phyloP scores from a whole-genome alignment of 2,888 invertebrate genomes.

The Polia nebulosa region DNA sequence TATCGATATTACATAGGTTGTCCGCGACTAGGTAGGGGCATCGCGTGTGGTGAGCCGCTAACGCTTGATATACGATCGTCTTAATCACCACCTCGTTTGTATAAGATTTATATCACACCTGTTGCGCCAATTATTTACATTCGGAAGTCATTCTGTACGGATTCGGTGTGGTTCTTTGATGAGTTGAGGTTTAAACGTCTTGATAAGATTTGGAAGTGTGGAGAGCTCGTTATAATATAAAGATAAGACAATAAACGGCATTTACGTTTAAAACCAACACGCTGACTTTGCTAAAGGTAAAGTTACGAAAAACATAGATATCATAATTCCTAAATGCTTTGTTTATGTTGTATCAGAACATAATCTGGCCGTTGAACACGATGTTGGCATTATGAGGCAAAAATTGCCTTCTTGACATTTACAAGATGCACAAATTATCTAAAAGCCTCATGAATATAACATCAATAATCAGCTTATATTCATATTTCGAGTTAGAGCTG shows the following conservation, averaged over 20 bases:
- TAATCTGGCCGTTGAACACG: constrained; percentile 56
- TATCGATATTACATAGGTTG: constrained; percentile 70
- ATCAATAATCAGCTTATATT: constrained; percentile 75
- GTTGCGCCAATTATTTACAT: constrained; percentile 89
- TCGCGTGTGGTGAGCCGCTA: constrained; percentile 81
- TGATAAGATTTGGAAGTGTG: constrained; percentile 24
- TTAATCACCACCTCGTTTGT: constrained; percentile 87
- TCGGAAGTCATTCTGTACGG: constrained; percentile 82
- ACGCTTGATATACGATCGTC: constrained; percentile 85
- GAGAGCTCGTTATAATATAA: not conserved
- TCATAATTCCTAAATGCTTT: constrained; percentile 39
- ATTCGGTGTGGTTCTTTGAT: constrained; percentile 56
- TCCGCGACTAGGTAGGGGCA: constrained; percentile 76
- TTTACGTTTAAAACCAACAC: not conserved
- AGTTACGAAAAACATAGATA: constrained; percentile 12
- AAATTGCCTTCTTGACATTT: constrained; percentile 69
- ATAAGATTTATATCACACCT: constrained; percentile 87
- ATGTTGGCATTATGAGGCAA: constrained; percentile 66
- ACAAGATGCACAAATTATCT: constrained; percentile 68
- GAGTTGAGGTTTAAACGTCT: constrained; percentile 22
- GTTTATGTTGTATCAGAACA: constrained; percentile 59
- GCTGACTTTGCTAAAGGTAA: not conserved
- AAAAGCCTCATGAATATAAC: constrained; percentile 71
- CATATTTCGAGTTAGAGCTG: constrained; percentile 67
- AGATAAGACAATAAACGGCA: not conserved